Base-by-base conservation (phyloP, 2,797 vertebrate species). In the Adelosebastes latens region DNA sequence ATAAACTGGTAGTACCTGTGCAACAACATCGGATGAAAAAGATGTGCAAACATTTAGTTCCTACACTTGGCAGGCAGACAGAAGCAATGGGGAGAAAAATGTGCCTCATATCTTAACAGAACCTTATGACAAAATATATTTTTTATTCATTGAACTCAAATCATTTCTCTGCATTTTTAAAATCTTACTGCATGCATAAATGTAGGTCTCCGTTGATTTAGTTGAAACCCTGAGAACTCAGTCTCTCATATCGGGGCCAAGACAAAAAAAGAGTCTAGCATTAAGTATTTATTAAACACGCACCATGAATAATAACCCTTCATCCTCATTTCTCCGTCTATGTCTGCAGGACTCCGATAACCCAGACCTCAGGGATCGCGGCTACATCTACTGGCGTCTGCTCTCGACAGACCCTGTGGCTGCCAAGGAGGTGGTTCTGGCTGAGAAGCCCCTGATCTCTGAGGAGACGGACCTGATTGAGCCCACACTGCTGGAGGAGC, bases 381-480 rank as follows among this genome's bases (percentile, higher is more conserved):
- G 98, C 7, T 99, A 99, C 93, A 99, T 99, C 95, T 99, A 99
- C 90, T 99, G 98, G 98, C 98, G 98, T 83, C 96, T 99, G 84
- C 97, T 99, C 53, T 99, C 98, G 87, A 99, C 98, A 7, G 98
- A 99, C 80, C 98, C 98, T 0, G 98, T 99, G 80, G 98, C 98
- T 6, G 98, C 98, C 86, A 99, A 99, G 90, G 98, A 99, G 90
- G 98, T 99, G 86, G 98, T 99, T 20, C 95, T 99, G 83, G 98
- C 98, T 0, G 98, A 99, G 94, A 99, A 99, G 92, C 98, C 98
- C 0, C 94, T 99, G 31, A 99, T 99, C 89, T 99, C 98, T 1
- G 97, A 99, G 89, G 98, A 99, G 94, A 99, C 98, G 0, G 98
- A 99, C 86, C 95, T 99, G 90, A 99, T 99, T 13, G 98, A 99